Evolutionary conservation across 64 coral and sea anemone genomes (phyloP), one percentile per base, ranked within the genome.

Genomic region (Pocillopora verrucosa): DNA sequence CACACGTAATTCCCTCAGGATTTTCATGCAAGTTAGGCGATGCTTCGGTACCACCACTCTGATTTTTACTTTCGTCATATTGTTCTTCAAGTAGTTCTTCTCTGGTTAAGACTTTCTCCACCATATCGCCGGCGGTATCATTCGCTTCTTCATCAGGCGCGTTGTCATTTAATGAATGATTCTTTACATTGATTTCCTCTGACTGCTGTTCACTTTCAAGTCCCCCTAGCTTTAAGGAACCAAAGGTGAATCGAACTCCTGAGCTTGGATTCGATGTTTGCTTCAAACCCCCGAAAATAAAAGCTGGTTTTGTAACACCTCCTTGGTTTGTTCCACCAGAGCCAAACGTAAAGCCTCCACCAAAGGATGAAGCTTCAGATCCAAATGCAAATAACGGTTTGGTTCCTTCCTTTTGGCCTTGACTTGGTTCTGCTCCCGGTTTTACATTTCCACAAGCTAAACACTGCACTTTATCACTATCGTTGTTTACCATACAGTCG

Each of bases 401-500:
- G 17, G 13, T 22, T 16, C 7, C 73, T 1, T 75, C 45, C 11
- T 22, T 20, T 88, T 10, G 14, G 2, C 19, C 58, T 76, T 76
- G 56, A 15, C 15, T 37, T 89, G 58, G 17, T 62, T 86, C 41
- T 34, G 16, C 26, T 79, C 56, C 88, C 13, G 82, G 73, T 78
- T 92, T 94, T 15, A 22, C 17, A 35, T 24, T 73, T 73, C 11
- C 12, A 84, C 87, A 94, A 16, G 96, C 96, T 24, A n/a, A n/a
- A n/a, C n/a, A n/a, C n/a, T n/a, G n/a, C 3, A 78, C 63, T 56
- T 61, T 64, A 13, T 87, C 82, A 38, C 41, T 76, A n/a, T 58
- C 64, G 65, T 94, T 98, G 61, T 24, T 87, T 25, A 92, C 74
- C 11, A 87, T 34, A 74, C 92, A 98, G 56, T 15, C n/a, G 0